Conservation (phyloP, 1,140 invertebrate genomes). For the Littorina saxatilis region DNA sequence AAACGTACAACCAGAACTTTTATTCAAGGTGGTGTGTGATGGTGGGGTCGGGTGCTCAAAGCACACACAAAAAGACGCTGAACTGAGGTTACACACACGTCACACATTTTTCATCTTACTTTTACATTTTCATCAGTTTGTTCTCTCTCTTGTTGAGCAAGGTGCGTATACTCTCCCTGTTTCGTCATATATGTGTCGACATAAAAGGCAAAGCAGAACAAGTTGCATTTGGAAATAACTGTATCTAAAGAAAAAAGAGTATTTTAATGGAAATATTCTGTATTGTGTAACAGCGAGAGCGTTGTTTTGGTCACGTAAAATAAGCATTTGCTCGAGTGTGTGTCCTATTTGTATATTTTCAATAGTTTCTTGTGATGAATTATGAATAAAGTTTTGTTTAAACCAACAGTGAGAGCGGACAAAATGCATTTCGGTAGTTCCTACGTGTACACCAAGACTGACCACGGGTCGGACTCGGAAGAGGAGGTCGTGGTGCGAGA, state of each 20-base stretch:
- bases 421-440: conserved; percentile 55
- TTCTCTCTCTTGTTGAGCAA: too few species aligned
- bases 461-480: conserved; percentile 39
- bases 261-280: too few species aligned
- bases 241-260: too few species aligned
- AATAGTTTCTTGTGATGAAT: background rate
- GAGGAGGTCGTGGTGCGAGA: conserved; percentile 46
- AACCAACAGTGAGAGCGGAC: background rate
- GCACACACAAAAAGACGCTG: too few species aligned
- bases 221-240: too few species aligned
- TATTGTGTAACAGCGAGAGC: too few species aligned
- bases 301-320: background rate
- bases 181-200: background rate
- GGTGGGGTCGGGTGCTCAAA: too few species aligned
- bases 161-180: conserved; percentile 43
- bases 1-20: too few species aligned
- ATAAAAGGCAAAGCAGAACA: background rate
- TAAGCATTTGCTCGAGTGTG: background rate
- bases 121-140: too few species aligned
- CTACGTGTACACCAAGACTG: conserved; percentile 49
- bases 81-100: too few species aligned
- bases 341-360: background rate
- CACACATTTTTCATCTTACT: too few species aligned
- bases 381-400: background rate
- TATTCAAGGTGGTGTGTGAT: too few species aligned